phyloP scores from a whole-genome alignment of 2,888 invertebrate species.

The Zeuzera pyrina region DNA sequence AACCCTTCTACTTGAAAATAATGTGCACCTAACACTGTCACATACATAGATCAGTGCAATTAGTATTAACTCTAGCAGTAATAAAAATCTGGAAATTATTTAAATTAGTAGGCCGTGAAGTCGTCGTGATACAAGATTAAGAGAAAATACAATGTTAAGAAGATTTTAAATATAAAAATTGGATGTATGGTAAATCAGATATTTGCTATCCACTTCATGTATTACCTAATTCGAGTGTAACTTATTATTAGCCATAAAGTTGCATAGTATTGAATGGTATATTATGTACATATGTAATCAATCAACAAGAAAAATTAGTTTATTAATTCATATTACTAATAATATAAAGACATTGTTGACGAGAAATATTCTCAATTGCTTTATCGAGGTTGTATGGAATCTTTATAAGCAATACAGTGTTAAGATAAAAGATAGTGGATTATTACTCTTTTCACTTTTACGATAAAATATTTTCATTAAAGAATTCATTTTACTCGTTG shows the following conservation, averaged over 20 bases:
- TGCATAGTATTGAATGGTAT: constrained; percentile 20
- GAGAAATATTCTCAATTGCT: constrained; percentile 37
- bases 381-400: constrained; percentile 45
- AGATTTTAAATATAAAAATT: no score
- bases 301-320: constrained; percentile 28
- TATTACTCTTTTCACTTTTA: constrained; percentile 8
- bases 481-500: constrained; percentile 11
- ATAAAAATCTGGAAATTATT: no score
- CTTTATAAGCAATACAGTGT: constrained; percentile 45
- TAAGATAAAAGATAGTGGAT: constrained; percentile 8
- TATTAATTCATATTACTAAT: constrained; percentile 27
- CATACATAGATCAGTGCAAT: no score
- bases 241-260: background rate
- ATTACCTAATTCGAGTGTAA: background rate
- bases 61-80: no score
- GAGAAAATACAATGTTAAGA: no score
- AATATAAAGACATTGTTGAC: constrained; percentile 40
- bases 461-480: constrained; percentile 4
- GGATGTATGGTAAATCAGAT: no score
- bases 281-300: constrained; percentile 22
- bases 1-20: no score
- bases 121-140: no score
- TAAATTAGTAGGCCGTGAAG: no score
- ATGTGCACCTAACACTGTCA: no score
- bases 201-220: no score